These are phyloP conservation scores for Siniperca chuatsi DNA, from an alignment of 2,113 vertebrate genomes.

Conservation along the genomic window DNA sequence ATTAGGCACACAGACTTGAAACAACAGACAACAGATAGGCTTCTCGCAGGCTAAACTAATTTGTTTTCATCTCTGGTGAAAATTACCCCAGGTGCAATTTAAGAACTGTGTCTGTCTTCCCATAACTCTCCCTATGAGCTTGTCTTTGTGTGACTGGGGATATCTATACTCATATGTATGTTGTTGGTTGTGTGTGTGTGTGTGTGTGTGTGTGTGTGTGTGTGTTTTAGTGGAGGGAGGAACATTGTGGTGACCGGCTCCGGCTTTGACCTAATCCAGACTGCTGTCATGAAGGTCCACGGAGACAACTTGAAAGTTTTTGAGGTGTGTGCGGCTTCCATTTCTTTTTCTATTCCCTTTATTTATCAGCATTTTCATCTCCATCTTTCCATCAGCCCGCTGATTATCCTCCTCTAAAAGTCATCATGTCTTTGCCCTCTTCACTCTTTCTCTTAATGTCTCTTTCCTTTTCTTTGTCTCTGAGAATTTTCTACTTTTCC, in stretches of 20 bases:
- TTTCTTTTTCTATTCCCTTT: conserved; percentile 31
- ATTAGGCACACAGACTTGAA: conserved; percentile 18
- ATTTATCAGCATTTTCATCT: conserved; percentile 6
- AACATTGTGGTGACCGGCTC: conserved; percentile 90
- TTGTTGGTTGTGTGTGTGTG: background rate
- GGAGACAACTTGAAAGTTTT: conserved; percentile 41
- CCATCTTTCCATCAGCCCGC: background rate
- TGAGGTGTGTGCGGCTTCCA: conserved; percentile 55
- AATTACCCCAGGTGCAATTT: conserved; percentile 49
- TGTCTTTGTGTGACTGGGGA: conserved; percentile 16
- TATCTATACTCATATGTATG: conserved; percentile 2
- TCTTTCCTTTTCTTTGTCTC: conserved; percentile 1
- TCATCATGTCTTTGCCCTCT: conserved; percentile 30
- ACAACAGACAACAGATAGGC: conserved; percentile 40
- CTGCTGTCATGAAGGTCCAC: conserved; percentile 85
- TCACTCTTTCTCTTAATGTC: conserved; percentile 3
- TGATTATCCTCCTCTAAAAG: conserved; percentile 7
- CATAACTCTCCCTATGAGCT: conserved; percentile 10
- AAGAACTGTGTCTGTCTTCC: conserved; percentile 30
- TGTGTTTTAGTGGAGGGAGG: conserved; percentile 89
- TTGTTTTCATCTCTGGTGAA: conserved; percentile 61
- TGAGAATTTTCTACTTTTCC: conserved; percentile 2
- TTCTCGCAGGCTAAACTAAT: conserved; percentile 42
- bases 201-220: conserved; percentile 33
- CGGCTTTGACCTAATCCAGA: conserved; percentile 92